Base-by-base conservation (phyloP, 2,113 vertebrate genomes). In the cat (Felis catus) region DNA sequence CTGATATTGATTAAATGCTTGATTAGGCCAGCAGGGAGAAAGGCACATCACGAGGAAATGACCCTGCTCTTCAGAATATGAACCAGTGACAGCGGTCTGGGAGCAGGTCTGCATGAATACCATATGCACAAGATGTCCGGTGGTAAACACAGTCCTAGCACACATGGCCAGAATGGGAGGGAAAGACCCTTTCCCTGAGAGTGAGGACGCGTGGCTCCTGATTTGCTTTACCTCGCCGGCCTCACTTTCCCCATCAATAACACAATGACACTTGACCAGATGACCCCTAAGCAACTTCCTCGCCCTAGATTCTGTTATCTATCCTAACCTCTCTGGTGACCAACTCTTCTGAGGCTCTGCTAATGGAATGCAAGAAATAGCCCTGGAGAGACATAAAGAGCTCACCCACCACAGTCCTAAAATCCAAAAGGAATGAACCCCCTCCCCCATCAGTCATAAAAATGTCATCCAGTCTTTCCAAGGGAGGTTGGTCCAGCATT, bases 1-100 rank as follows among this genome's bases (percentile, higher is more conserved):
- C 98, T 99, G 99, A 99, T 95, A 94, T 91, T 98, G 98, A 98
- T 99, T 99, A 99, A 97, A 95, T 3, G 11, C 97, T 76, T 97
- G 96, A 97, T 97, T 93, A 61, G 97, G 96, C 98, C 68, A 61
- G 92, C 96, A 89, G 33, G 39, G 96, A 98, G 97, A 97, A 98
- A 96, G 90, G 93, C 94, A 33, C 61, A 68, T 97, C 58, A 87
- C 81, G 92, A 63, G 93, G 98, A 98, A 98, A 97, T 94, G 88
- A 98, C 97, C 98, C 94, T 45, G 88, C 88, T 96, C 97, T 97
- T 94, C 27, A 63, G 97, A 95, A 97, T 97, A 98, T 74, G 90
- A 97, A 82, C 94, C 71, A 91, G 95, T 97, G 98, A 97, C 98
- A 97, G 70, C 97, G 88, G 93, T 96, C 97, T 94, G 81, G 86